Conservation (phyloP, 2,888 invertebrate species). For the Apotomis turbidana region DNA sequence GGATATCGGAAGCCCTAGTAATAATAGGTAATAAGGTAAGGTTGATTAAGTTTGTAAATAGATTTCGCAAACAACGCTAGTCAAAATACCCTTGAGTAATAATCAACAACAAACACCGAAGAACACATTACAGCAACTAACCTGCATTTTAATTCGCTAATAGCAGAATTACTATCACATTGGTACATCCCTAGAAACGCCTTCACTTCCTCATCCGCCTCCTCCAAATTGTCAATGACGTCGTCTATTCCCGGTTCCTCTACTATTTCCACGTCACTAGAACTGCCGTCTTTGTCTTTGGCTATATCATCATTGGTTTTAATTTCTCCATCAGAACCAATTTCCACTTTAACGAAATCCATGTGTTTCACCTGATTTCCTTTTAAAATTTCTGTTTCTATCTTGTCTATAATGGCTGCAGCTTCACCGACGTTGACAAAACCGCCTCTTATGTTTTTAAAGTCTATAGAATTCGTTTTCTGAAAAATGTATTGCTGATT, state of each 20-base stretch:
- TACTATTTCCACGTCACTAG: conserved; percentile 73
- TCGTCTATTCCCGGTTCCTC: conserved; percentile 70
- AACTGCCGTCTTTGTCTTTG: conserved; percentile 60
- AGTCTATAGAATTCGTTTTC: conserved; percentile 60
- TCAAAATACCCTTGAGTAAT: no score
- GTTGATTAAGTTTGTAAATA: no score
- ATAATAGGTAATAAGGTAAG: no score
- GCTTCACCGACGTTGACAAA: conserved; percentile 41
- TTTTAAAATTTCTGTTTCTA: conserved; percentile 45
- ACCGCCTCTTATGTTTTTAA: conserved; percentile 50
- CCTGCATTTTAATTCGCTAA: conserved; percentile 73
- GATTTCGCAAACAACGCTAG: no score
- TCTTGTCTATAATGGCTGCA: conserved; percentile 41
- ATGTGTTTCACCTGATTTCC: conserved; percentile 52
- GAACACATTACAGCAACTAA: conserved; percentile 43
- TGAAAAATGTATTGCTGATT: conserved; percentile 78
- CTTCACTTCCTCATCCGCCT: conserved; percentile 74
- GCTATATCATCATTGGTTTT: conserved; percentile 62
- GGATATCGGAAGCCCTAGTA: no score
- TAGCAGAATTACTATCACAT: conserved; percentile 49
- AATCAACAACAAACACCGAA: background rate
- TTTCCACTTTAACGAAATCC: conserved; percentile 74
- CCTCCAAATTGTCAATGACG: conserved; percentile 73
- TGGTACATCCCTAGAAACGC: conserved; percentile 75
- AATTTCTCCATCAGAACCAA: conserved; percentile 74